phyloP scores from a whole-genome alignment of 2,888 invertebrate genomes.

The Steromphala cineraria region DNA sequence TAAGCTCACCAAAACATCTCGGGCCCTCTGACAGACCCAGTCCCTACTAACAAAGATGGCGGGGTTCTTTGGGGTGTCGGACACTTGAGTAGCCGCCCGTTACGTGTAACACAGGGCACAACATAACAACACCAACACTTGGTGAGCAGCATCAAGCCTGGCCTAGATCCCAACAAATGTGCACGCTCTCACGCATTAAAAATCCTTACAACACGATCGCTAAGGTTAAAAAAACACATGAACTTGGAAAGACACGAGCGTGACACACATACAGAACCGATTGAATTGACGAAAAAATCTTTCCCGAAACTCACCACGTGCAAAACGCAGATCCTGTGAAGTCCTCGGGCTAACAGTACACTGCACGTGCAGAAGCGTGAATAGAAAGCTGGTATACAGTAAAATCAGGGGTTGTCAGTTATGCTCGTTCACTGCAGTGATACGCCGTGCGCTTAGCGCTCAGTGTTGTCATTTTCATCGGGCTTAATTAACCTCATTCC shows the following conservation, averaged over 20 bases:
- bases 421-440: background rate
- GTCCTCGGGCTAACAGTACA: background rate
- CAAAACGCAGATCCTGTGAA: background rate
- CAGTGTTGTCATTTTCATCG: constrained; percentile 29
- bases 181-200: too few relatives aligned
- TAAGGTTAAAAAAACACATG: too few relatives aligned
- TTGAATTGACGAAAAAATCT: constrained; percentile 6
- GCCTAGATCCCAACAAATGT: too few relatives aligned
- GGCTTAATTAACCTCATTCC: constrained; percentile 31
- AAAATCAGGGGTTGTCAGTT: constrained; percentile 8
- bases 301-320: background rate
- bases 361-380: background rate
- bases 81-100: background rate
- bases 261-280: background rate
- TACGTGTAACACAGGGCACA: background rate
- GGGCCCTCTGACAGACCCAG: background rate
- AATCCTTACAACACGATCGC: too few relatives aligned
- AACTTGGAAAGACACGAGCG: too few relatives aligned
- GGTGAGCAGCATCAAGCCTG: too few relatives aligned
- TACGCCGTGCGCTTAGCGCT: constrained; percentile 12
- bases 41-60: constrained; percentile 9
- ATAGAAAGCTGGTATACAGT: background rate
- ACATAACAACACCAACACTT: background rate
- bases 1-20: constrained; percentile 1
- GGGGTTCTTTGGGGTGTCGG: background rate